Conservation (phyloP, 2,888 invertebrate genomes). For the Loripinus fragilis region DNA sequence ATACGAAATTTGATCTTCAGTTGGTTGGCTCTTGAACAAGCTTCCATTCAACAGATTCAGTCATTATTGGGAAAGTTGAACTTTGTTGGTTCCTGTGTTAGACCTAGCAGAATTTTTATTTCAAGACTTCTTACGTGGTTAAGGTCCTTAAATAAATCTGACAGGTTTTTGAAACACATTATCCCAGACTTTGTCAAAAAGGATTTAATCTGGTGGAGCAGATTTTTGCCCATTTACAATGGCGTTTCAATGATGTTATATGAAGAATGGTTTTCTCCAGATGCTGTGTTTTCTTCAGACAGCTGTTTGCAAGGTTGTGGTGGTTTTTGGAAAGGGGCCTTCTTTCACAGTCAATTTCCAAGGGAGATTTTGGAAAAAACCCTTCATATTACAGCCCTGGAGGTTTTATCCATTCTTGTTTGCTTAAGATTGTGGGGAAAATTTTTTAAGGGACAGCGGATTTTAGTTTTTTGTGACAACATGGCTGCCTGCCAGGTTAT, state of each 20-base stretch:
- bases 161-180: background rate
- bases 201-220: background rate
- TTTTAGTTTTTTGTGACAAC: background rate
- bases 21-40: too few relatives aligned
- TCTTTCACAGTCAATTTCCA: slow-evolving; percentile 6
- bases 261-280: slow-evolving; percentile 25
- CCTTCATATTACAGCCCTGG: slow-evolving; percentile 1
- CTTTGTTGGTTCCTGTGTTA: too few relatives aligned
- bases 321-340: background rate
- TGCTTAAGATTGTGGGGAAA: background rate
- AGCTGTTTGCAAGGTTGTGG: slow-evolving; percentile 21
- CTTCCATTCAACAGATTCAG: too few relatives aligned
- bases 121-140: background rate
- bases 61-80: too few relatives aligned
- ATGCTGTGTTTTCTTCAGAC: slow-evolving; percentile 15
- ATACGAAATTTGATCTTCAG: too few relatives aligned
- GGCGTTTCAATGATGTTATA: background rate
- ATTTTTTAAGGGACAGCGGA: background rate
- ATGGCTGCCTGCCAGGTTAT: background rate
- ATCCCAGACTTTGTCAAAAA: background rate
- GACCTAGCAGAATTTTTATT: background rate
- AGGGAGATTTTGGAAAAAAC: background rate
- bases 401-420: slow-evolving; percentile 19
- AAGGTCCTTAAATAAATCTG: background rate
- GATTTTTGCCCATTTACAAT: slow-evolving; percentile 7